A percentile compares a stretch with the other conserved stretches of the same genome.
Evolutionary conservation across 2,888 invertebrate species (phyloP).

Genomic region (Epinotia bilunana): DNA sequence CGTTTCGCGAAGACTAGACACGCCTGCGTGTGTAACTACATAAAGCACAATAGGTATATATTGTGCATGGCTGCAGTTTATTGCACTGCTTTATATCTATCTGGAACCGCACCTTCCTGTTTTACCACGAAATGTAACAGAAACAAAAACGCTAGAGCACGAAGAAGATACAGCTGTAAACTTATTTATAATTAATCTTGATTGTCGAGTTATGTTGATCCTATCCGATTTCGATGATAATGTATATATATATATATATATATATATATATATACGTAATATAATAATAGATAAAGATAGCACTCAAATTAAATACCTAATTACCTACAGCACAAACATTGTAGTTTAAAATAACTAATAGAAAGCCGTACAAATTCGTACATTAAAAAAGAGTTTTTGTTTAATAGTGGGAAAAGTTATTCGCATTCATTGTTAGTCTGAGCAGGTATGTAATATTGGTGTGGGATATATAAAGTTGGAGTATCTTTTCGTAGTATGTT

Average conservation of each 20-base stretch:
- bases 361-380: constrained; percentile 35
- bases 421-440: constrained; percentile 23
- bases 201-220: neutral
- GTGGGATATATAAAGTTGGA: neutral
- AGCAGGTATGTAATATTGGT: neutral
- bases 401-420: constrained; percentile 27
- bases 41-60: constrained; percentile 50
- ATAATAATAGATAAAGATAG: neutral
- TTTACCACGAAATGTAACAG: constrained; percentile 27
- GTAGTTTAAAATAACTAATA: constrained; percentile 19
- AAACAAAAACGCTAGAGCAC: neutral
- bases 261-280: neutral
- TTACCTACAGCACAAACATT: constrained; percentile 3
- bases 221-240: neutral
- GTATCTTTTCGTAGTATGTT: constrained; percentile 19
- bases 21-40: constrained; percentile 62
- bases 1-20: constrained; percentile 78
- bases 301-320: constrained; percentile 14
- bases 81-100: constrained; percentile 59
- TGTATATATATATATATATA: neutral
- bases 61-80: constrained; percentile 63
- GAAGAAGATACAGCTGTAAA: neutral
- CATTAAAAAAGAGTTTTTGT: constrained; percentile 18
- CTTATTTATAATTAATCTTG: neutral
- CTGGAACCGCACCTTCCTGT: constrained; percentile 30